Evolutionary conservation across 1,140 invertebrate genomes (phyloP), one percentile per base, ranked within the genome.

Genomic region (Thrips palmi): DNA sequence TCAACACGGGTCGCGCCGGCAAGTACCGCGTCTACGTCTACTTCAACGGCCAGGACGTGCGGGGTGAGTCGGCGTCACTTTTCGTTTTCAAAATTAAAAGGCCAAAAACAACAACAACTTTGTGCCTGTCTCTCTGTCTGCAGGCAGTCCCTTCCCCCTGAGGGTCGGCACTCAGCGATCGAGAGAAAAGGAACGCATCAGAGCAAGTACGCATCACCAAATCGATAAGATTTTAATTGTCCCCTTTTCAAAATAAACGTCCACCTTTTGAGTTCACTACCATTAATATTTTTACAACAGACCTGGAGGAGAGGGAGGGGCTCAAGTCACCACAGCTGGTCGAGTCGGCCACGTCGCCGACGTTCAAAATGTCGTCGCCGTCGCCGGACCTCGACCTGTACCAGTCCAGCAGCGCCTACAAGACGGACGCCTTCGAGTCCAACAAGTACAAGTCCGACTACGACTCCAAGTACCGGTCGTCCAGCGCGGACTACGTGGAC

Each of bases 41-140:
- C 49, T 97, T 94, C 55, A 97, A 96, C 56, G 86, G 86, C 3
- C 80, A 81, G 45, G 88, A 94, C 51, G 83, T 97, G n/a, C 83
- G 85, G 65, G 89, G 91, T 56, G 41, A 39, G 17, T 24, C 11
- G 14, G 30, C 30, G 14, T 10, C 32, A 20, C 24, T 8, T 27
- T n/a, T n/a, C n/a, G 7, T 27, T n/a, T 8, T 32, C 12, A 28
- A 41, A 17, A 7, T 43, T 14, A 22, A 18, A 25, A 42, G 11
- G 17, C 21, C 17, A n/a, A n/a, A n/a, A n/a, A n/a, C n/a, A n/a
- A n/a, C n/a, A n/a, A n/a, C n/a, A n/a, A n/a, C n/a, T n/a, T n/a
- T n/a, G n/a, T n/a, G n/a, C n/a, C n/a, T n/a, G n/a, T 21, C 29
- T 39, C 15, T n/a, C 23, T 10, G 24, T 21, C 47, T 51, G 2